phyloP scores from a whole-genome alignment of 35 echinoderm and acorn worm genomes.

The Eucidaris tribuloides region DNA sequence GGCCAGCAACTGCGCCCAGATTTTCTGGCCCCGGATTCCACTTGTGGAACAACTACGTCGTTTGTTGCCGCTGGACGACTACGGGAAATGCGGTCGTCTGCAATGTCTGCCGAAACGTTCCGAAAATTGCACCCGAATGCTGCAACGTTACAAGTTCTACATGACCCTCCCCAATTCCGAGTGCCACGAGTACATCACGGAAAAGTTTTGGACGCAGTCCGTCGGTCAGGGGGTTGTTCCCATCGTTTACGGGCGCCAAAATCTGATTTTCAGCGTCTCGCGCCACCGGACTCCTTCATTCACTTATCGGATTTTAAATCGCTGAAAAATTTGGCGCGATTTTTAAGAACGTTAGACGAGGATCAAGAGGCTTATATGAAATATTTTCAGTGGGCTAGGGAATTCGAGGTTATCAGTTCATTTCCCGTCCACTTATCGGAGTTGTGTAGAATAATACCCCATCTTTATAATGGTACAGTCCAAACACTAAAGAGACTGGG shows the following conservation, averaged over 20 bases:
- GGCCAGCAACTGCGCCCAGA: conserved; percentile 47
- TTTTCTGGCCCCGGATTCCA: conserved; percentile 30
- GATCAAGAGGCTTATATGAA: conserved; percentile 8
- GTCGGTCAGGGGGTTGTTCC: conserved; percentile 27
- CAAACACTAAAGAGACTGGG: not conserved
- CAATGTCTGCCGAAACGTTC: conserved; percentile 5
- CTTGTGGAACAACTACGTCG: conserved; percentile 1
- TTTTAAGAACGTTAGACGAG: not conserved
- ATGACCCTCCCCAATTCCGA: conserved; percentile 38
- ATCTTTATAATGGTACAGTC: not conserved
- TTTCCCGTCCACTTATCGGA: not conserved
- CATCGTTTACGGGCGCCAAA: conserved; percentile 60
- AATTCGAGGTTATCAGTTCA: not conserved
- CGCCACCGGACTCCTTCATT: conserved; percentile 61
- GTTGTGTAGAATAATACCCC: not conserved
- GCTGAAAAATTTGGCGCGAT: conserved; percentile 34
- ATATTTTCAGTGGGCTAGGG: not conserved
- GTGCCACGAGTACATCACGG: conserved; percentile 71
- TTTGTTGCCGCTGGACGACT: conserved; percentile 20
- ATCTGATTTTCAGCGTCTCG: conserved; percentile 35
- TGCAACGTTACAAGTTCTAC: conserved; percentile 55
- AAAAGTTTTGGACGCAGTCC: conserved; percentile 55
- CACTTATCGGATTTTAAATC: conserved; percentile 48
- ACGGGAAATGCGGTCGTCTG: conserved; percentile 41
- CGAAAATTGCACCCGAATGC: not conserved